phyloP scores from a whole-genome alignment of 2,888 invertebrate genomes.

The Iselma pallidipennis region DNA sequence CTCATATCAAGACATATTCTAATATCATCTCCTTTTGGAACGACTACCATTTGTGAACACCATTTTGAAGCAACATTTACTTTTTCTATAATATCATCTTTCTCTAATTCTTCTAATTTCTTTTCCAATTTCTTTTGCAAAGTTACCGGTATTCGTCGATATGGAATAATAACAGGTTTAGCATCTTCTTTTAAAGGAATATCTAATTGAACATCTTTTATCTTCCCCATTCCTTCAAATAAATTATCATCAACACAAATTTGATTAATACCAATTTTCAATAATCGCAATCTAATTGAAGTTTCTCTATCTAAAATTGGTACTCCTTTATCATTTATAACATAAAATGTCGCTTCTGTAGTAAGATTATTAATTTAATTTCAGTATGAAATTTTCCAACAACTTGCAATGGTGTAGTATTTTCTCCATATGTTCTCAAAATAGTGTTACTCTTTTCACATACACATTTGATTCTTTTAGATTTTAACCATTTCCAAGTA shows the following conservation, averaged over 20 bases:
- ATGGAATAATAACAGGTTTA: conserved; percentile 38
- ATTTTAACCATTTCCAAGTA: conserved; percentile 27
- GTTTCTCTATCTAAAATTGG: conserved; percentile 32
- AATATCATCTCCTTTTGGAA: conserved; percentile 32
- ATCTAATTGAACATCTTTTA: conserved; percentile 36
- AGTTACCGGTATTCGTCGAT: conserved; percentile 36
- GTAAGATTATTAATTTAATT: conserved; percentile 17
- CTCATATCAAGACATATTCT: conserved; percentile 40
- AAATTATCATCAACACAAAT: background rate
- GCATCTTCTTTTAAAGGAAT: conserved; percentile 36
- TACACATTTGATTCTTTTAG: conserved; percentile 20
- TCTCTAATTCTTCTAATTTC: conserved; percentile 31
- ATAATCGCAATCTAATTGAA: conserved; percentile 26
- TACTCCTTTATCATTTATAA: conserved; percentile 22
- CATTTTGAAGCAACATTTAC: conserved; percentile 35
- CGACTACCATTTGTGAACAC: conserved; percentile 39
- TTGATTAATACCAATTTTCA: conserved; percentile 29
- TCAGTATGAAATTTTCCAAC: conserved; percentile 32
- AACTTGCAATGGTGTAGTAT: conserved; percentile 22
- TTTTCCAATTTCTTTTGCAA: conserved; percentile 33
- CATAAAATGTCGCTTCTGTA: conserved; percentile 26
- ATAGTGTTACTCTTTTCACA: conserved; percentile 21
- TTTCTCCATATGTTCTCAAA: conserved; percentile 29
- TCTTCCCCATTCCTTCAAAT: conserved; percentile 41
- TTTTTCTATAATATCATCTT: conserved; percentile 36